Evolutionary conservation across 2,888 invertebrate species (phyloP), one percentile per base, ranked within the genome.

Genomic region (Hirtodrosophila cameraria): DNA sequence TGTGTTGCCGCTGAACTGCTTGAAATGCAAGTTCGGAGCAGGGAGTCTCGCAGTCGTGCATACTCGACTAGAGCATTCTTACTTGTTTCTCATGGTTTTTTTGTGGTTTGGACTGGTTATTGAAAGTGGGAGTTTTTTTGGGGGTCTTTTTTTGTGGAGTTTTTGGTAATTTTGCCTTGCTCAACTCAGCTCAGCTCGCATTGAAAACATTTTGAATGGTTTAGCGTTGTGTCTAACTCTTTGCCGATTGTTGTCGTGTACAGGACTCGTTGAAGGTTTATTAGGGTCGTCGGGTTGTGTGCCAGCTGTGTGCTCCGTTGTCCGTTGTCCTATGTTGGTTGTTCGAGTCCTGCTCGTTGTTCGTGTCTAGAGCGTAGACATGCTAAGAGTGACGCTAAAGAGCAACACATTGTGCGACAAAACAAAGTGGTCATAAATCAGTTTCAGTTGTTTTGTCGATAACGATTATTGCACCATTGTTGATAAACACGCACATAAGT

Each of bases 131-230:
- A 20, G 28, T 61, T 36, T 46, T 39, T 25, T 49, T 15, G 27
- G 23, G 23, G 7, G 1, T 7, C 5, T 23, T 23, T 43, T 57
- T 38, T 43, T 45, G 45, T 27, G 55, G 57, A 39, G 42, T 30
- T 35, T 45, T 45, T 11, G 27, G 63, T 38, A 25, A 42, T 28
- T 27, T 33, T 18, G 39, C 35, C 39, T 13, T 35, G 46, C 41
- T 48, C 48, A 50, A 35, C 27, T 52, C 16, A 42, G 5, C 23
- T 7, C 23, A 23, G 36, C 36, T 74, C 53, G 54, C 73, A 68
- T 79, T 83, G 86, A 86, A 86, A 60, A 66, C 80, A 66, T 77
- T 80, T 86, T 84, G 80, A 84, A 86, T 84, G 86, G 86, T 85
- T 59, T 67, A 62, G 46, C 73, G 67, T n/a, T n/a, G 72, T 75